Base-by-base conservation (phyloP, 2,797 vertebrate species). In the Iguana delicatissima region DNA sequence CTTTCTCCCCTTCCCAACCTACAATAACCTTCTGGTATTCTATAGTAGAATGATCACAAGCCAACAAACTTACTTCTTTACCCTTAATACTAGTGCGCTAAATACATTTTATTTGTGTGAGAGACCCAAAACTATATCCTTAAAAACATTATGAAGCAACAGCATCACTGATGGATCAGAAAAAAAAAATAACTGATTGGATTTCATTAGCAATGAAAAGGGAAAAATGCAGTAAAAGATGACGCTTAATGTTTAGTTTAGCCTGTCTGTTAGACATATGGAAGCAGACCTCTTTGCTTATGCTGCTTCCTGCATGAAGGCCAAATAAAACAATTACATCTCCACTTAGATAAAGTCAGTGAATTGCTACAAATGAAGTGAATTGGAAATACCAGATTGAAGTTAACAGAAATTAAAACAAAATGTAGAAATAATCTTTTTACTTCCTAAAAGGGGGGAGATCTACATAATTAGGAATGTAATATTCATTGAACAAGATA, bases 311-410 rank as follows among this genome's bases (percentile, higher is more conserved):
- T 52, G 6, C 42, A 85, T 42, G 26, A 55, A 5, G 26, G 59
- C 16, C 35, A 74, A 42, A 67, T 77, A 89, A 77, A 55, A 77
- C 29, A 35, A 72, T 55, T 12, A 29, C 35, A 87, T 79, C 26
- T 69, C 52, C 35, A 72, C 52, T 74, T 42, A 46, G 32, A 72
- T 57, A n/a, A n/a, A 79, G 72, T 87, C 52, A 81, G 26, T 69
- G 79, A 92, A n/a, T n/a, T 62, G 79, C 87, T 90, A 84, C 52
- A 55, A 55, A 86, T 85, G 35, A 87, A 93, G 46, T 87, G 79
- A 90, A 82, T 69, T 85, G 86, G 85, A 92, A 92, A 85, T 77
- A 84, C 84, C 76, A 35, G 20, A 87, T 79, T 87, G 89, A 69
- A 50, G 42, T 67, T 77, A 83, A 89, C 1, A 57, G 57, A 87